Evolutionary conservation across 2,797 vertebrate genomes (phyloP).

Genomic region (Pogoniulus pusillus): DNA sequence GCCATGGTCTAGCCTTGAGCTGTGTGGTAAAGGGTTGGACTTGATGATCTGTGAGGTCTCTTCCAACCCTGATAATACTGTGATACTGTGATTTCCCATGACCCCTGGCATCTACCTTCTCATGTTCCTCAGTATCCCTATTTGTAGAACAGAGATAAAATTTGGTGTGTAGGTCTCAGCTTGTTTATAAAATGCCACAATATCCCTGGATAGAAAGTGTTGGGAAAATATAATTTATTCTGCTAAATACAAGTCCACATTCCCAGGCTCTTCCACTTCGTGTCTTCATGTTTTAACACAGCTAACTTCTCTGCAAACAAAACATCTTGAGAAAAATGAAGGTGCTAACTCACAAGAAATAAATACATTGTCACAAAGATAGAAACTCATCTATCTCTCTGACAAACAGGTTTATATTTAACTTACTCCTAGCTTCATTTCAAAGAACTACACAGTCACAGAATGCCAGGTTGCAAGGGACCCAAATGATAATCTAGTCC

Average conservation of each 20-base stretch:
- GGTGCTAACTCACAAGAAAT: neutral
- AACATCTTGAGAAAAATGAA: neutral
- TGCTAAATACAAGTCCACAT: neutral
- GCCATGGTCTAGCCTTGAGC: too few species aligned
- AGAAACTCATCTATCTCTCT: neutral
- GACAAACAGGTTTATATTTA: neutral
- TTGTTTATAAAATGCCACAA: conserved; percentile 44
- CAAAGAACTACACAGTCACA: too few species aligned
- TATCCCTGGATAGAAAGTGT: neutral
- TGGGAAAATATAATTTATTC: conserved; percentile 4
- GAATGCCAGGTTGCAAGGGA: too few species aligned
- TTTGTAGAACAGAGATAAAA: conserved; percentile 39
- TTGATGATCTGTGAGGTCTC: too few species aligned
- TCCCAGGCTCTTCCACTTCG: neutral
- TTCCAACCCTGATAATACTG: too few species aligned
- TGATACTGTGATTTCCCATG: too few species aligned
- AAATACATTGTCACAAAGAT: neutral
- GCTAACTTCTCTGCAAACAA: neutral
- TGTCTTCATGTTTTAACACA: neutral
- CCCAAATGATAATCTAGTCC: too few species aligned
- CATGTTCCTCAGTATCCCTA: neutral
- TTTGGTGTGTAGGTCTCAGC: neutral
- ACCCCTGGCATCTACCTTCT: conserved; percentile 11
- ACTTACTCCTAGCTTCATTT: neutral
- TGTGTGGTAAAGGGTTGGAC: too few species aligned